These are phyloP conservation scores for Aphidoletes aphidimyza DNA, from an alignment of 2,888 invertebrate species.

Conservation along the genomic window DNA sequence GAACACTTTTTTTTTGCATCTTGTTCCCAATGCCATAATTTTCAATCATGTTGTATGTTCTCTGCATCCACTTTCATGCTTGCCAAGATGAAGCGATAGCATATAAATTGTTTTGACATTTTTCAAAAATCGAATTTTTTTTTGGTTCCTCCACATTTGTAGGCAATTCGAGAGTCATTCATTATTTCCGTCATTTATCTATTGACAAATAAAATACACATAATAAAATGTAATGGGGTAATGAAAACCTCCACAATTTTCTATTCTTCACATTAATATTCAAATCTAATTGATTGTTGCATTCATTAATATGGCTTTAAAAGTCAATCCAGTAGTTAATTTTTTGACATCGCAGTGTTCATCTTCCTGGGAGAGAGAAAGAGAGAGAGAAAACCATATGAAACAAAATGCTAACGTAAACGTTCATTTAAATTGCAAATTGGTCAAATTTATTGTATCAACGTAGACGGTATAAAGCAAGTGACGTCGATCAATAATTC, in stretches of 20 bases:
- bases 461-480: too few species aligned
- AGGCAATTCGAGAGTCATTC: background rate
- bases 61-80: background rate
- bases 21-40: too few species aligned
- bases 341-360: background rate
- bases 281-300: background rate
- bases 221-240: background rate
- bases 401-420: too few species aligned
- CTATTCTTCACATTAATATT: background rate
- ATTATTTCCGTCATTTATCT: background rate
- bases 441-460: too few species aligned
- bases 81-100: background rate
- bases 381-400: too few species aligned
- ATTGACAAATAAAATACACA: background rate
- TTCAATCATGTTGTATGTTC: background rate
- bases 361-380: too few species aligned
- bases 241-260: background rate
- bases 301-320: background rate
- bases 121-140: slow-evolving; percentile 21
- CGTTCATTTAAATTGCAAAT: too few species aligned
- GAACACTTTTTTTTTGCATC: slow-evolving; percentile 3
- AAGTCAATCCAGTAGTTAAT: slow-evolving; percentile 24
- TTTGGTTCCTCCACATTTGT: too few species aligned
- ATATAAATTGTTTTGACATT: slow-evolving; percentile 7
- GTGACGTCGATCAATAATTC: too few species aligned